These are phyloP conservation scores for Melitaea athalia DNA, from an alignment of 2,888 invertebrate species.

Conservation along the genomic window DNA sequence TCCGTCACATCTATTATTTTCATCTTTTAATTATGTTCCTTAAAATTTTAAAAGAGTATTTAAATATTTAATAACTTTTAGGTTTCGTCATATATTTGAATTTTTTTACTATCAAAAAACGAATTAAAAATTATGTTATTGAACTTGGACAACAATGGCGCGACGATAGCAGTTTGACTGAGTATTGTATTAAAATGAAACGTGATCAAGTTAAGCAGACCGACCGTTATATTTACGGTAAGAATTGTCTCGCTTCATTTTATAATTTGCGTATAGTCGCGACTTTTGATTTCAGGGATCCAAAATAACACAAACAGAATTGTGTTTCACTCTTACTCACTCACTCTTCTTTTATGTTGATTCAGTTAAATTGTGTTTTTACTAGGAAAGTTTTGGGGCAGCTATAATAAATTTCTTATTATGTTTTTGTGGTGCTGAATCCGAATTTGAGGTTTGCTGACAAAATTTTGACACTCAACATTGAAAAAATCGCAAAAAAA, in stretches of 20 bases:
- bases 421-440: too few relatives aligned
- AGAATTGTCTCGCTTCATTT: slow-evolving; percentile 6
- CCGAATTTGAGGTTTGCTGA: too few relatives aligned
- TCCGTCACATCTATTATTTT: too few relatives aligned
- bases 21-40: too few relatives aligned
- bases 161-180: slow-evolving; percentile 28
- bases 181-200: slow-evolving; percentile 28
- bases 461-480: too few relatives aligned
- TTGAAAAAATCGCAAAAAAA: too few relatives aligned
- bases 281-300: not conserved
- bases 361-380: too few relatives aligned
- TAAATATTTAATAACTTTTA: slow-evolving; percentile 13
- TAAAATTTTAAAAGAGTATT: not conserved
- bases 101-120: slow-evolving; percentile 31
- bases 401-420: too few relatives aligned
- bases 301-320: too few relatives aligned
- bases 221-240: slow-evolving; percentile 29
- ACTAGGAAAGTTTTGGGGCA: too few relatives aligned
- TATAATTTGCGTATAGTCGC: not conserved
- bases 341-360: too few relatives aligned
- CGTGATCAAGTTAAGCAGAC: slow-evolving; percentile 29
- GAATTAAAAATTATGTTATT: slow-evolving; percentile 35
- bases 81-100: slow-evolving; percentile 30
- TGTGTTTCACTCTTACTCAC: too few relatives aligned
- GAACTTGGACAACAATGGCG: slow-evolving; percentile 36